These are phyloP conservation scores for Bolborhynchus lineola DNA, from an alignment of 2,113 vertebrate species.

Conservation along the genomic window DNA sequence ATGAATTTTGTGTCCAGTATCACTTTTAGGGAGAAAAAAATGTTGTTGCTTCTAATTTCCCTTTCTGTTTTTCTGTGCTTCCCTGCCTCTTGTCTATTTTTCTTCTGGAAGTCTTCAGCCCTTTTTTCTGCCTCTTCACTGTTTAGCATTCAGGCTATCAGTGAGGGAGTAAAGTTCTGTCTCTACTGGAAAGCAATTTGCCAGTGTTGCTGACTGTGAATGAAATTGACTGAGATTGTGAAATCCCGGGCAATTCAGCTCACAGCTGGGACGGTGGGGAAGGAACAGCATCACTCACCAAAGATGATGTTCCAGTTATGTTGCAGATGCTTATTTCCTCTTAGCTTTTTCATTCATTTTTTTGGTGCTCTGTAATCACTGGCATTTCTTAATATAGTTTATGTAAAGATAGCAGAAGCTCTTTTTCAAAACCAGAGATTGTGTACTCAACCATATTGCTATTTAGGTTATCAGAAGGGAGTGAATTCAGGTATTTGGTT, in stretches of 20 bases:
- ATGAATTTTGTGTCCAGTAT: background rate
- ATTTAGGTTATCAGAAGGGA: background rate
- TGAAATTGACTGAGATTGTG: constrained; percentile 35
- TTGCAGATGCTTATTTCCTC: background rate
- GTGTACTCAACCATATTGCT: background rate
- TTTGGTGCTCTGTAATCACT: background rate
- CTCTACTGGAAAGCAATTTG: constrained; percentile 45
- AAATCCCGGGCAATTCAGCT: constrained; percentile 51
- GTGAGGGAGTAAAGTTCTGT: background rate
- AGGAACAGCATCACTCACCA: background rate
- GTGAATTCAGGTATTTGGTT: background rate
- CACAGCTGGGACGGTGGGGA: background rate
- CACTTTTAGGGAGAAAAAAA: background rate
- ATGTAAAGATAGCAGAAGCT: background rate
- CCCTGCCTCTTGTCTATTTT: background rate
- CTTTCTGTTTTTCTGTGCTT: background rate
- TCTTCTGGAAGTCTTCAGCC: background rate
- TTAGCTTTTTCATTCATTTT: background rate
- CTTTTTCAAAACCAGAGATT: background rate
- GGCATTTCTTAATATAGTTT: background rate
- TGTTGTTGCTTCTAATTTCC: background rate
- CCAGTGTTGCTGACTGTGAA: constrained; percentile 5
- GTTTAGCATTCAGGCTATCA: constrained; percentile 26
- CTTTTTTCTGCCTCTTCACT: background rate
- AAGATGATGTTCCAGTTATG: background rate